phyloP scores from a whole-genome alignment of 2,888 invertebrate species.

The Brachypterus glaber region DNA sequence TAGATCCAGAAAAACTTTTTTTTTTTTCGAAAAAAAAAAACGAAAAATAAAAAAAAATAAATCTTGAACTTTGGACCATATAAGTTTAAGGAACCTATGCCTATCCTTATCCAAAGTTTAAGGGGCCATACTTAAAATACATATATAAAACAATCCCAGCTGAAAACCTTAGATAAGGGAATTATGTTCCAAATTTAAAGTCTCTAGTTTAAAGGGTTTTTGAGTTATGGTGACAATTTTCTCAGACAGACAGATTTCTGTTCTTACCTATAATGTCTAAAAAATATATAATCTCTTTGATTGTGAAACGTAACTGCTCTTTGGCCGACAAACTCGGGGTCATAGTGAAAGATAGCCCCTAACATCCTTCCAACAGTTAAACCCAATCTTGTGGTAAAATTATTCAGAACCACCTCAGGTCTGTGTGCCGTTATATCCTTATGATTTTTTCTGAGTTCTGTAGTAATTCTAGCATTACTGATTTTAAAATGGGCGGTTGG shows the following conservation, averaged over 20 bases:
- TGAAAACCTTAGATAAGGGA: too few relatives aligned
- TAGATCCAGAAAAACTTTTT: too few relatives aligned
- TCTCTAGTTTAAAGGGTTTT: slow-evolving; percentile 5
- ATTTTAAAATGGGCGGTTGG: slow-evolving; percentile 95
- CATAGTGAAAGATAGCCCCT: slow-evolving; percentile 88
- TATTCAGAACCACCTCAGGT: slow-evolving; percentile 92
- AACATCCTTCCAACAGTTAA: slow-evolving; percentile 85
- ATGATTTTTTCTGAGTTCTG: slow-evolving; percentile 69
- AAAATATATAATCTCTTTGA: slow-evolving; percentile 97
- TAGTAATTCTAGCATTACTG: slow-evolving; percentile 83
- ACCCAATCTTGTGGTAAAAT: slow-evolving; percentile 92
- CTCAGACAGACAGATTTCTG: too few relatives aligned
- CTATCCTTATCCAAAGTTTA: too few relatives aligned
- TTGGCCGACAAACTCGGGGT: slow-evolving; percentile 89
- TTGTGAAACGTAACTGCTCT: slow-evolving; percentile 97
- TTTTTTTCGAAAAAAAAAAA: too few relatives aligned
- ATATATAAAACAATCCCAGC: too few relatives aligned
- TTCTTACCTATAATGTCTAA: slow-evolving; percentile 85
- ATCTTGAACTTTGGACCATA: too few relatives aligned
- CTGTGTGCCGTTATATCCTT: slow-evolving; percentile 77
- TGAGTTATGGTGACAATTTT: too few relatives aligned
- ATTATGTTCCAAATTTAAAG: neutral
- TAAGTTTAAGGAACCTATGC: too few relatives aligned
- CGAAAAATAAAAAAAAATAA: too few relatives aligned
- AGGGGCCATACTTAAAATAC: too few relatives aligned